phyloP scores from a whole-genome alignment of 2,888 invertebrate genomes.

The Zele albiditarsus region DNA sequence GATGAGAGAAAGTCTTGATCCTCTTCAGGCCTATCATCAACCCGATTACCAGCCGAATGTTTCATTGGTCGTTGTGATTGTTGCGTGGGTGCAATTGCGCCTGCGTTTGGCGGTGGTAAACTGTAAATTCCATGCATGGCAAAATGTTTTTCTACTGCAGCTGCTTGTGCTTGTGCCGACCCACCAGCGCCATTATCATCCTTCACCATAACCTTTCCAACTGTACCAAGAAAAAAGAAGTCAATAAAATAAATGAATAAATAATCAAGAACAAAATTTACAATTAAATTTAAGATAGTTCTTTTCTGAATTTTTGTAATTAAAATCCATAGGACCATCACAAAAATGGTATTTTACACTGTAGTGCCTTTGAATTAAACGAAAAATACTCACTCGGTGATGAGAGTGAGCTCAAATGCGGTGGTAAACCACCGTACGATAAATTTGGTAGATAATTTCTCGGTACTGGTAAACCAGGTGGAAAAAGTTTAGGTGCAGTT shows the following conservation, averaged over 20 bases:
- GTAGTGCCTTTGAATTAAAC: too few relatives aligned
- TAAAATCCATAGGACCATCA: too few relatives aligned
- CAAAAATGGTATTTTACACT: too few relatives aligned
- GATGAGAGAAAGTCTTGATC: constrained; percentile 79
- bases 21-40: constrained; percentile 73
- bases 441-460: constrained; percentile 75
- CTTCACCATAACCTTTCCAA: constrained; percentile 67
- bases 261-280: not conserved
- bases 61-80: constrained; percentile 70
- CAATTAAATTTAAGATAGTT: too few relatives aligned
- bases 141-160: constrained; percentile 69
- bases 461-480: constrained; percentile 77
- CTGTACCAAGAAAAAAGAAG: constrained; percentile 51
- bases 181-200: constrained; percentile 65
- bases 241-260: not conserved
- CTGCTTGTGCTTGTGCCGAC: constrained; percentile 61
- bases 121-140: constrained; percentile 70
- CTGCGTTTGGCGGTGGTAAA: constrained; percentile 62
- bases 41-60: constrained; percentile 58
- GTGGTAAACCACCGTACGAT: constrained; percentile 77
- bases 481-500: constrained; percentile 76
- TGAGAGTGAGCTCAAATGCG: constrained; percentile 75
- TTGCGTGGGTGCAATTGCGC: constrained; percentile 68
- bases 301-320: too few relatives aligned
- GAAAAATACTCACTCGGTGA: constrained; percentile 66